A percentile compares a stretch with the other conserved stretches of the same genome.
phyloP scores from a whole-genome alignment of 2,797 vertebrate genomes.

The Acipenser transmontanus region DNA sequence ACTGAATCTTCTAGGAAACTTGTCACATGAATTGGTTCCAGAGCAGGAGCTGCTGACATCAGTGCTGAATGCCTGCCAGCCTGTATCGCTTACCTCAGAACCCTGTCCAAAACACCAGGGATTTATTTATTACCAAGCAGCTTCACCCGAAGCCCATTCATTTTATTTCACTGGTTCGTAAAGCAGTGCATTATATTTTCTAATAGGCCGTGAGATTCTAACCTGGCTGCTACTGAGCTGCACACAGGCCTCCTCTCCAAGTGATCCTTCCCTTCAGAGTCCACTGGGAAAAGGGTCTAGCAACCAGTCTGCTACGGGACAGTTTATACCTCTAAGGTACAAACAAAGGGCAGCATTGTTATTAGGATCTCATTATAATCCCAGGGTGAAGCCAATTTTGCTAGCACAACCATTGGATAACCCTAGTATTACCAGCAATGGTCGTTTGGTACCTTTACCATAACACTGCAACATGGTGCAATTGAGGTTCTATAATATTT shows the following conservation, averaged over 20 bases:
- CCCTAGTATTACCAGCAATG: too few species aligned
- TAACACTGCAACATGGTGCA: too few species aligned
- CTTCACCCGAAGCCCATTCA: background rate
- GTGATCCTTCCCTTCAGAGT: too few species aligned
- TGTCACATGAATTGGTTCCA: constrained; percentile 7
- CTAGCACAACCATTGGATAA: too few species aligned
- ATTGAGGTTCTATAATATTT: too few species aligned
- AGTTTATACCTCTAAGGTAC: too few species aligned
- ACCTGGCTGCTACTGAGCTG: background rate
- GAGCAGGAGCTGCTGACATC: constrained; percentile 12
- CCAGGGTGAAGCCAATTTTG: too few species aligned
- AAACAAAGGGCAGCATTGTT: too few species aligned
- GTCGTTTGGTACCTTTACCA: too few species aligned
- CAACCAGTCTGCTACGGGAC: too few species aligned
- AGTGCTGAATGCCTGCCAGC: constrained; percentile 4
- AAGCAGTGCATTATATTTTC: constrained; percentile 6
- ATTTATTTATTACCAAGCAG: constrained; percentile 10
- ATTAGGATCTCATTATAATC: too few species aligned
- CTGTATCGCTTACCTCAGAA: constrained; percentile 10
- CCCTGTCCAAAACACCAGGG: background rate
- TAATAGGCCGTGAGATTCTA: constrained; percentile 7
- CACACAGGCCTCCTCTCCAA: background rate
- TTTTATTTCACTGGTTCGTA: constrained; percentile 1
- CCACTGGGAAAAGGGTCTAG: too few species aligned
- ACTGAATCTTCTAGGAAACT: background rate